These are phyloP conservation scores for Meles meles DNA, from an alignment of 2,113 vertebrate species.

Conservation along the genomic window DNA sequence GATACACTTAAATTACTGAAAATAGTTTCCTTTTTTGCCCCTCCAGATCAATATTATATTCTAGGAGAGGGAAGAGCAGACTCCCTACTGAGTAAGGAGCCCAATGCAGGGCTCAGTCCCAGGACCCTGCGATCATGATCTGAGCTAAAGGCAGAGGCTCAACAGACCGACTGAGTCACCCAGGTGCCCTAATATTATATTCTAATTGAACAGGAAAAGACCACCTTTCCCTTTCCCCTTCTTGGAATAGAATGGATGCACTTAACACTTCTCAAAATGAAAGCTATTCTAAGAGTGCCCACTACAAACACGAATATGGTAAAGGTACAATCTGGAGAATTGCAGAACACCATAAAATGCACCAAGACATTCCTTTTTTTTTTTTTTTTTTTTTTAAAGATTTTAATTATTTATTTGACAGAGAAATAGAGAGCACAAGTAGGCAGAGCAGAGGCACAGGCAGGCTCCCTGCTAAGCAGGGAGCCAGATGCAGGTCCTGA, in stretches of 20 bases:
- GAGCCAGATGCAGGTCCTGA: accelerated
- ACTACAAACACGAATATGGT: not conserved
- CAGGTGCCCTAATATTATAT: not conserved
- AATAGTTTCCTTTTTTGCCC: not conserved
- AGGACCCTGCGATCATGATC: too few species aligned
- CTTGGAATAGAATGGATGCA: not conserved
- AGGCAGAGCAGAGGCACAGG: too few species aligned
- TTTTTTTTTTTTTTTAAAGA: too few species aligned
- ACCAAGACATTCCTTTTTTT: not conserved
- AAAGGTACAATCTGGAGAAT: not conserved
- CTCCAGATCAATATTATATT: not conserved
- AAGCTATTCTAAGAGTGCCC: not conserved
- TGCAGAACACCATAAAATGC: not conserved
- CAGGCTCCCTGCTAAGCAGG: too few species aligned
- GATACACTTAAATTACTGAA: not conserved
- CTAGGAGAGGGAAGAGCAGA: not conserved
- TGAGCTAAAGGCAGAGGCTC: too few species aligned
- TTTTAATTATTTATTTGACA: too few species aligned
- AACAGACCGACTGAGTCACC: too few species aligned
- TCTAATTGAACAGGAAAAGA: not conserved
- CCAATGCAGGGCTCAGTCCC: too few species aligned
- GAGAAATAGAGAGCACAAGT: too few species aligned
- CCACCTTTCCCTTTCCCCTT: not conserved
- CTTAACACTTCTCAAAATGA: not conserved
- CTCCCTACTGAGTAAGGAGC: too few species aligned